These are phyloP conservation scores for Limnephilus rhombicus DNA, from an alignment of 2,888 invertebrate genomes.

Conservation along the genomic window DNA sequence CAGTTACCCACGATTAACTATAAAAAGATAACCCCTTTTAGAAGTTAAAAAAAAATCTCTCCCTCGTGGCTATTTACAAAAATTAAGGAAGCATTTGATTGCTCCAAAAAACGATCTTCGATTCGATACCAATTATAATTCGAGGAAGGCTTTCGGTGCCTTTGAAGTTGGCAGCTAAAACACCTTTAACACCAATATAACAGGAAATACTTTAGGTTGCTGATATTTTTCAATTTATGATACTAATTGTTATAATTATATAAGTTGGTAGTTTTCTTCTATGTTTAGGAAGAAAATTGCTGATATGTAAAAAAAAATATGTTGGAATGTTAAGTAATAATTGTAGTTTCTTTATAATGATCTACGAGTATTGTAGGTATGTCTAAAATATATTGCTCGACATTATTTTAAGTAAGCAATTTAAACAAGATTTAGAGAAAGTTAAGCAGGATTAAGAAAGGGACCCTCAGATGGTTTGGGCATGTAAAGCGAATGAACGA, in stretches of 20 bases:
- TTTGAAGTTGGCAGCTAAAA: slow-evolving; percentile 59
- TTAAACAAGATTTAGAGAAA: too few species aligned
- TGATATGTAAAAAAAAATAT: too few species aligned
- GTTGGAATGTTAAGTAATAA: too few species aligned
- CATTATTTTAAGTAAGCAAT: too few species aligned
- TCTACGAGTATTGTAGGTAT: too few species aligned
- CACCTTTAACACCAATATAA: slow-evolving; percentile 24
- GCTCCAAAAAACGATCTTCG: slow-evolving; percentile 59
- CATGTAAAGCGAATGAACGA: too few species aligned
- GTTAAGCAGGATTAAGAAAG: too few species aligned
- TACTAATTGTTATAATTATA: neutral
- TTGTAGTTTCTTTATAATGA: too few species aligned
- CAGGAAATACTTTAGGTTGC: neutral
- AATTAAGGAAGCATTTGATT: slow-evolving; percentile 34
- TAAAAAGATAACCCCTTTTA: neutral
- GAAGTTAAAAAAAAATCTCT: neutral
- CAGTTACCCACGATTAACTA: neutral
- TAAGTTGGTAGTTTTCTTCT: too few species aligned
- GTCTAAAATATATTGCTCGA: too few species aligned
- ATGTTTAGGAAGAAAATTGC: too few species aligned
- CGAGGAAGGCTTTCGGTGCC: slow-evolving; percentile 58
- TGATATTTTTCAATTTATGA: neutral
- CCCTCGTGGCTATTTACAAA: slow-evolving; percentile 1
- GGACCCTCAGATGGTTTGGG: too few species aligned
- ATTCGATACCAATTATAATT: slow-evolving; percentile 59